Conservation (phyloP, 1,140 invertebrate genomes). For the Ceratosolen solmsi region DNA sequence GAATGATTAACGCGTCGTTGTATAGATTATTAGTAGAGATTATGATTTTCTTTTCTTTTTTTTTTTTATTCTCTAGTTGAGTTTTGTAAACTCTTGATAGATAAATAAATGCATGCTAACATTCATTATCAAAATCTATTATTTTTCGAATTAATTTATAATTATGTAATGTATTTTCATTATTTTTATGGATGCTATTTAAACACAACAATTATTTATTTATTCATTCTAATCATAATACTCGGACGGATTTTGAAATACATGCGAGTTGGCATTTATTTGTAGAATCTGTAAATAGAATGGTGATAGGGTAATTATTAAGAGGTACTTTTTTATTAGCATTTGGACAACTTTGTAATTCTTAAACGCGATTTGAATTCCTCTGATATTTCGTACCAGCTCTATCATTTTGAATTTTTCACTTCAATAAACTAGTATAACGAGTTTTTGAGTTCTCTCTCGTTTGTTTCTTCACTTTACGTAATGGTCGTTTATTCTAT, state of each 20-base stretch:
- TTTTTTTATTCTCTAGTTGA: conserved; percentile 55
- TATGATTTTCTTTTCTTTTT: conserved; percentile 46
- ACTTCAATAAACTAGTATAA: conserved; percentile 17
- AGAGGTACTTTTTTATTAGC: conserved; percentile 43
- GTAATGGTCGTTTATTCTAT: conserved; percentile 19
- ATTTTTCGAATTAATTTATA: conserved; percentile 18
- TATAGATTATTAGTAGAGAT: conserved; percentile 61
- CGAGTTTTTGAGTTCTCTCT: conserved; percentile 47
- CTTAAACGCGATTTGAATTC: conserved; percentile 3
- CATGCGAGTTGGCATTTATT: conserved; percentile 41
- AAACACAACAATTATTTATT: neutral
- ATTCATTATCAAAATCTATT: conserved; percentile 48
- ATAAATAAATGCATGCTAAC: conserved; percentile 33
- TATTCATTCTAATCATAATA: no score
- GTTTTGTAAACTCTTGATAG: conserved; percentile 39
- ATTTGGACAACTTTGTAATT: neutral
- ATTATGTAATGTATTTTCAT: neutral
- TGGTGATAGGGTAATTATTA: conserved; percentile 69
- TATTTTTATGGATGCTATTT: no score
- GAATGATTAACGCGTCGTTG: conserved; percentile 67
- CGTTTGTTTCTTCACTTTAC: conserved; percentile 39
- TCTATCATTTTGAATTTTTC: neutral
- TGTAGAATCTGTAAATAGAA: conserved; percentile 54
- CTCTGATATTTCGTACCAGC: neutral
- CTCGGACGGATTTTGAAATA: neutral